Conservation (phyloP, 2,888 invertebrate species). For the Helobdella robusta region DNA sequence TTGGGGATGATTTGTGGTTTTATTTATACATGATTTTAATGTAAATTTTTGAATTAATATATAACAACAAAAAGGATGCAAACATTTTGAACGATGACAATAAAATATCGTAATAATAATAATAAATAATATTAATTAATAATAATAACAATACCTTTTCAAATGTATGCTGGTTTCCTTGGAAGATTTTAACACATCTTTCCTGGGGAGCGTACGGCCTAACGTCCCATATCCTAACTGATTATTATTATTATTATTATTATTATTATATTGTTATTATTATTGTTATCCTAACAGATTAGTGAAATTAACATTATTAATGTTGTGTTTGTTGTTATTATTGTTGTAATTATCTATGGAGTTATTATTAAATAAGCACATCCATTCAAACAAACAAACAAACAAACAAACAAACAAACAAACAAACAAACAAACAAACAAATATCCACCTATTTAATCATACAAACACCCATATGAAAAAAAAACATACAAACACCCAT, state of each 20-base stretch:
- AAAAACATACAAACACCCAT: too few relatives aligned
- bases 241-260: conserved; percentile 40
- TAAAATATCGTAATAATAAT: not conserved
- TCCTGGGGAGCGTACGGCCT: conserved; percentile 38
- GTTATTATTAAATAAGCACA: too few relatives aligned
- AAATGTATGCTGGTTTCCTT: conserved; percentile 37
- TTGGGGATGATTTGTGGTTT: not conserved
- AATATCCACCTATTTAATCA: too few relatives aligned
- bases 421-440: too few relatives aligned
- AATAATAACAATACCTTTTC: conserved; percentile 39
- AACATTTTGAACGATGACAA: not conserved
- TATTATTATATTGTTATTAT: not conserved
- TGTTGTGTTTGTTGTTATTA: too few relatives aligned
- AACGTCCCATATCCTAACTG: conserved; percentile 50
- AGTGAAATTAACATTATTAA: too few relatives aligned
- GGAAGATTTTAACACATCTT: conserved; percentile 37
- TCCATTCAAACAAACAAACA: too few relatives aligned
- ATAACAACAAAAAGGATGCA: not conserved
- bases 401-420: too few relatives aligned
- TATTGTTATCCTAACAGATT: too few relatives aligned
- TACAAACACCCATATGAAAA: not conserved
- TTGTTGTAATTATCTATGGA: too few relatives aligned
- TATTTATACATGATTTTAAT: not conserved
- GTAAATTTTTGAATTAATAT: not conserved
- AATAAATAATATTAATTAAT: too few relatives aligned